Percentiles rank a stretch among this genome's conserved stretches.
Conservation (phyloP, 2,797 vertebrate species). For the Acipenser transmontanus region DNA sequence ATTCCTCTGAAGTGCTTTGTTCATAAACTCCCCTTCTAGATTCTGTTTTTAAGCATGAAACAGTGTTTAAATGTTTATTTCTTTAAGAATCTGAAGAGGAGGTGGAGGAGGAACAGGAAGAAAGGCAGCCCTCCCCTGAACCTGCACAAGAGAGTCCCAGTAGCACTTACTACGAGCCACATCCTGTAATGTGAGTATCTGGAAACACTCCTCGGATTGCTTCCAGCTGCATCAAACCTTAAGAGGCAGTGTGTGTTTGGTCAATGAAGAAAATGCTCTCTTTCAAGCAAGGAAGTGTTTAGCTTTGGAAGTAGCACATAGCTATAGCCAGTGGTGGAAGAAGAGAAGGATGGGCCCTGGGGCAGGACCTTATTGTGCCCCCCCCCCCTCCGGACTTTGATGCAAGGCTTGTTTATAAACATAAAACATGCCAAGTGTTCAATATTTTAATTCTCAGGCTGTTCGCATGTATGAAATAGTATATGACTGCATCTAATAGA, state of each 20-base stretch:
- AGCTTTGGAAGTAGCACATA: neutral
- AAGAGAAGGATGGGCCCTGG: too few relatives aligned
- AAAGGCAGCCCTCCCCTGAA: constrained; percentile 82
- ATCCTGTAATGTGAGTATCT: constrained; percentile 76
- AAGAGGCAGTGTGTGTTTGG: neutral
- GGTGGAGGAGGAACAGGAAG: constrained; percentile 87
- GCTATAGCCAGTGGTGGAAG: too few relatives aligned
- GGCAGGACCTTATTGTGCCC: too few relatives aligned
- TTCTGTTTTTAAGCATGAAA: too few relatives aligned
- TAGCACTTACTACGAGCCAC: constrained; percentile 80
- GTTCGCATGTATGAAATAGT: too few relatives aligned
- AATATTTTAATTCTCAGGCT: too few relatives aligned
- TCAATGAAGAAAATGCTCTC: neutral
- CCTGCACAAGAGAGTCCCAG: constrained; percentile 81
- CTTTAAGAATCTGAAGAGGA: constrained; percentile 87
- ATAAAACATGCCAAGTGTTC: too few relatives aligned
- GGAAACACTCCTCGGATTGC: neutral
- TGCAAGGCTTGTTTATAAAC: too few relatives aligned
- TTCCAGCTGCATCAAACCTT: neutral
- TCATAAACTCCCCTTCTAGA: too few relatives aligned
- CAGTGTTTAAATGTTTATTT: neutral
- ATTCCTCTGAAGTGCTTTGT: too few relatives aligned
- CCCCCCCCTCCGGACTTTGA: too few relatives aligned
- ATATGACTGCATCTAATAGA: too few relatives aligned
- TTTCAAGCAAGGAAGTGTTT: neutral